Conservation (phyloP, 2,113 vertebrate genomes). For the Python bivittatus region DNA sequence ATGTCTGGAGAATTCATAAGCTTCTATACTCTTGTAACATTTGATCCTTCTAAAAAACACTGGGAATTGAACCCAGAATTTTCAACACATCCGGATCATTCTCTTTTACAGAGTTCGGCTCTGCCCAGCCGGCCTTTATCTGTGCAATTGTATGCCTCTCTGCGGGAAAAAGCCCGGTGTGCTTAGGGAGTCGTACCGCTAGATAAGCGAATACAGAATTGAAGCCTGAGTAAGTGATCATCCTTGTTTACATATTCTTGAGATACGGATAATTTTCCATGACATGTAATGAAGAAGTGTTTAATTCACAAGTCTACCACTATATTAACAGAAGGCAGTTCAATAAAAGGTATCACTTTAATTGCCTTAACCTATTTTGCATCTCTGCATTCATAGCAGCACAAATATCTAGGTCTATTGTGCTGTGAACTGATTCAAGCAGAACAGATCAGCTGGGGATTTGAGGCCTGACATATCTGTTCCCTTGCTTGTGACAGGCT, state of each 20-base stretch:
- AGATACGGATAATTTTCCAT: neutral
- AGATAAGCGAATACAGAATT: neutral
- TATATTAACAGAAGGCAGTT: neutral
- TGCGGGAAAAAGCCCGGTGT: neutral
- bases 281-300: neutral
- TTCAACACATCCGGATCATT: neutral
- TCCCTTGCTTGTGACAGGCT: slow-evolving; percentile 2
- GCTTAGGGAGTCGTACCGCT: neutral
- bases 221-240: neutral
- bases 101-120: neutral
- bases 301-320: neutral
- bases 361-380: neutral
- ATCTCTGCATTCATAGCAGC: neutral
- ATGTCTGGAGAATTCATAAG: neutral
- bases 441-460: slow-evolving; percentile 22
- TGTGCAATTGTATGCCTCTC: neutral
- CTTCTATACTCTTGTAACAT: neutral
- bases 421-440: neutral
- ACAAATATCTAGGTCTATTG: neutral
- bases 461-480: slow-evolving; percentile 1
- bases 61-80: neutral
- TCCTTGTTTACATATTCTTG: neutral
- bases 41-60: neutral
- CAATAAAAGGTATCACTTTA: neutral
- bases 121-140: neutral